These are phyloP conservation scores for Helleia helle DNA, from an alignment of 2,888 invertebrate species.

Conservation along the genomic window DNA sequence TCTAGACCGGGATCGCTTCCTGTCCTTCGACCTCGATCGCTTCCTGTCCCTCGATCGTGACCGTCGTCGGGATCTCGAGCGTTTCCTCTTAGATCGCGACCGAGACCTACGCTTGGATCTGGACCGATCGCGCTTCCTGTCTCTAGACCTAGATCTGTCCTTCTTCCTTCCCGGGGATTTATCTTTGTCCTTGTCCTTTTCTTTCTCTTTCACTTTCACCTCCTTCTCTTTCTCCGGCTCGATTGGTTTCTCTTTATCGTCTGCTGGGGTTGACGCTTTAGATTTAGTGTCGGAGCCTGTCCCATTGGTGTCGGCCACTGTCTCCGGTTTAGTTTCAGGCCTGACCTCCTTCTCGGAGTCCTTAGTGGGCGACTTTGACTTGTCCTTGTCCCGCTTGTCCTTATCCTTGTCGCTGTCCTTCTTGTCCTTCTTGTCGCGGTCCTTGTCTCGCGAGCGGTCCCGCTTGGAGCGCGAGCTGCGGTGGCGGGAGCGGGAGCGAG, in stretches of 20 bases:
- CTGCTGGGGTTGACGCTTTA: slow-evolving; percentile 42
- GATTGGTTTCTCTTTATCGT: slow-evolving; percentile 36
- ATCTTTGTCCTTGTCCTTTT: slow-evolving; percentile 28
- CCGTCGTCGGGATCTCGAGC: slow-evolving; percentile 56
- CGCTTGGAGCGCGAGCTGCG: slow-evolving; percentile 70
- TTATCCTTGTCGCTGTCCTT: slow-evolving; percentile 31
- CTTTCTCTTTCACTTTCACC: slow-evolving; percentile 17
- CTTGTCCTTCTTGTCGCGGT: slow-evolving; percentile 40
- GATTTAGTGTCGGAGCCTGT: slow-evolving; percentile 39
- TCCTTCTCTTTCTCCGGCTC: slow-evolving; percentile 23
- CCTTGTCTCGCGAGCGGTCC: slow-evolving; percentile 47
- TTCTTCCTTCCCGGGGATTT: slow-evolving; percentile 54
- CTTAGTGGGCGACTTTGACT: slow-evolving; percentile 45
- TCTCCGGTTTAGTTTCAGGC: slow-evolving; percentile 39
- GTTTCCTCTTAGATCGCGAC: slow-evolving; percentile 66
- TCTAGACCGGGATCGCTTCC: slow-evolving; percentile 73
- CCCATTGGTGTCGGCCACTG: slow-evolving; percentile 43
- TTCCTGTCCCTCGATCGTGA: slow-evolving; percentile 60
- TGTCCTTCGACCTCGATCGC: slow-evolving; percentile 61
- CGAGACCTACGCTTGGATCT: slow-evolving; percentile 77
- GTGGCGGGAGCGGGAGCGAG: slow-evolving; percentile 65
- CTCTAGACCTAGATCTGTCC: slow-evolving; percentile 60
- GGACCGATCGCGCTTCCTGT: slow-evolving; percentile 62
- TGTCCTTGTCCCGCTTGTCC: slow-evolving; percentile 38
- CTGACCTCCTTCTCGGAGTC: slow-evolving; percentile 41